Base-by-base conservation (phyloP, 1,140 invertebrate genomes). In the Drosophila setifemur region DNA sequence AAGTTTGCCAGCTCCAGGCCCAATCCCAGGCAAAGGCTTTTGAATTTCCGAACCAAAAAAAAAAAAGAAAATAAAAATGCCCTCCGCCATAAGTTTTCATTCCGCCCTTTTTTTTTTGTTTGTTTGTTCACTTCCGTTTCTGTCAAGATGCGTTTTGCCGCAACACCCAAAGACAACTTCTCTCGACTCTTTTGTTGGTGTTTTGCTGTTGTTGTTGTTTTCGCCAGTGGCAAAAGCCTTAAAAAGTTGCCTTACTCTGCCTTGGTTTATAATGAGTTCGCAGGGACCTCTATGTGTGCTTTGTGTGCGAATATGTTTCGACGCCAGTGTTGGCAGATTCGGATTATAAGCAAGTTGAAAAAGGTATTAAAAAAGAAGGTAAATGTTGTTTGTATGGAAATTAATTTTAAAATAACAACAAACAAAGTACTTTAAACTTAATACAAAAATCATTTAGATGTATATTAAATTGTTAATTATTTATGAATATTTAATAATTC, bases 201-300 rank as follows among this genome's bases (percentile, higher is more conserved):
- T 43, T 55, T 48, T 49, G 64, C 47, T 67, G 25, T 45, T 49
- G 61, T 67, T 82, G 67, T 67, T 77, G 61, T 60, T 72, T 64
- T 72, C 39, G 78, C 72, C 67, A 58, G 37, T 16, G 68, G 73
- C 54, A 45, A 54, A 61, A 67, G 73, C 42, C 73, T 76, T 81
- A 47, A 76, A 81, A 81, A 81, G 79, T 81, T 82, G 74, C 74
- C 55, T 54, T 70, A 44, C 60, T 25, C 60, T 61, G 73, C 67
- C 60, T 76, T 48, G 67, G 67, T 77, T 81, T 77, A 72, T 81
- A 81, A 81, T 81, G 77, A 81, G 77, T 82, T 81, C 40, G 67
- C 60, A 21, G 48, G 16, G 39, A 39, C 23, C 23, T 5, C 52
- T 11, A 35, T 31, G 14, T 63, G 53, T 63, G 47, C 11, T 53